These are phyloP conservation scores for Diadophis punctatus DNA, from an alignment of 2,113 vertebrate species.

Conservation along the genomic window DNA sequence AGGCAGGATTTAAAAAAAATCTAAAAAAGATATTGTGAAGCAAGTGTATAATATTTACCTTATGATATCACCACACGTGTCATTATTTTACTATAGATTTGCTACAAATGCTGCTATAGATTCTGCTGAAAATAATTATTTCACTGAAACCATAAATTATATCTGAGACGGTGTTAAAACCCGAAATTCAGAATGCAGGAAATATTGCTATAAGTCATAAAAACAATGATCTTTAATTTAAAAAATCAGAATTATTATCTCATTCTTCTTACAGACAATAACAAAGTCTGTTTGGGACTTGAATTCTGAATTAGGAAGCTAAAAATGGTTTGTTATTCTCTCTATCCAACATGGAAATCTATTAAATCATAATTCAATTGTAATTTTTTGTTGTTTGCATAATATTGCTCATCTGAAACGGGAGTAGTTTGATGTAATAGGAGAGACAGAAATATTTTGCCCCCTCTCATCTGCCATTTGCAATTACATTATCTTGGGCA, in stretches of 20 bases:
- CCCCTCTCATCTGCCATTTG: background rate
- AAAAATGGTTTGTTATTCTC: background rate
- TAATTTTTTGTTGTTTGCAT: background rate
- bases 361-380: background rate
- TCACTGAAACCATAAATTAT: background rate
- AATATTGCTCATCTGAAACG: background rate
- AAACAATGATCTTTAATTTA: background rate
- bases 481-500: background rate
- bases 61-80: background rate
- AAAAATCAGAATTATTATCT: background rate
- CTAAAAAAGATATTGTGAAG: background rate
- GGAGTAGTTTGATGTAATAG: background rate
- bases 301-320: background rate
- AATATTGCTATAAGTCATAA: background rate
- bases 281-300: background rate
- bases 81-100: background rate
- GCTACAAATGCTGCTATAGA: background rate
- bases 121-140: background rate
- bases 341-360: background rate
- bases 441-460: background rate
- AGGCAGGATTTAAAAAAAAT: background rate
- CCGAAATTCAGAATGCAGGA: constrained; percentile 30
- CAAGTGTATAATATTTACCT: background rate
- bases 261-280: background rate
- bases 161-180: background rate